Evolutionary conservation across 2,888 invertebrate species (phyloP).

Genomic region (Lymantria monacha): DNA sequence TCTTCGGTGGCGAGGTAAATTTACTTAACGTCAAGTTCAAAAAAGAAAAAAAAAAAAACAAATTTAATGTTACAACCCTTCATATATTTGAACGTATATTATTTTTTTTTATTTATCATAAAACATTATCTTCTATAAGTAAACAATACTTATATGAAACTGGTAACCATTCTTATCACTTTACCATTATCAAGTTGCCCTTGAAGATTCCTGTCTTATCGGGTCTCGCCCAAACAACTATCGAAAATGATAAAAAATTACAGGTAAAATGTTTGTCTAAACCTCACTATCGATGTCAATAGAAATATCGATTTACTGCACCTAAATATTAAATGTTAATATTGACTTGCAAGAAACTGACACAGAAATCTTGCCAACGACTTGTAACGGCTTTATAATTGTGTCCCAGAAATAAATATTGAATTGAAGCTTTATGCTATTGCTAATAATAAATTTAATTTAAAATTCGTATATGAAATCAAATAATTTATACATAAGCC

Average conservation of each 20-base stretch:
- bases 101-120: neutral
- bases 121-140: neutral
- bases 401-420: neutral
- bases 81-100: neutral
- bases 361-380: neutral
- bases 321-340: constrained; percentile 14
- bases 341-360: constrained; percentile 9
- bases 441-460: too few species aligned
- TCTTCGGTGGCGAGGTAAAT: too few species aligned
- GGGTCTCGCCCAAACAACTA: constrained; percentile 35
- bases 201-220: constrained; percentile 41
- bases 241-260: constrained; percentile 25
- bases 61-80: too few species aligned
- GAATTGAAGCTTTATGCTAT: too few species aligned
- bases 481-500: too few species aligned
- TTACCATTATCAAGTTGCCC: constrained; percentile 34
- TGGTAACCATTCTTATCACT: constrained; percentile 16
- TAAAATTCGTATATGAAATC: too few species aligned
- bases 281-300: constrained; percentile 29
- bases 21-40: too few species aligned
- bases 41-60: too few species aligned
- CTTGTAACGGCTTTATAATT: neutral
- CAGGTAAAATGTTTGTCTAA: constrained; percentile 22
- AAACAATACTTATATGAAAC: neutral
- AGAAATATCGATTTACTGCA: constrained; percentile 16